phyloP scores from a whole-genome alignment of 1,140 invertebrate species.

The Agraylea sexmaculata region DNA sequence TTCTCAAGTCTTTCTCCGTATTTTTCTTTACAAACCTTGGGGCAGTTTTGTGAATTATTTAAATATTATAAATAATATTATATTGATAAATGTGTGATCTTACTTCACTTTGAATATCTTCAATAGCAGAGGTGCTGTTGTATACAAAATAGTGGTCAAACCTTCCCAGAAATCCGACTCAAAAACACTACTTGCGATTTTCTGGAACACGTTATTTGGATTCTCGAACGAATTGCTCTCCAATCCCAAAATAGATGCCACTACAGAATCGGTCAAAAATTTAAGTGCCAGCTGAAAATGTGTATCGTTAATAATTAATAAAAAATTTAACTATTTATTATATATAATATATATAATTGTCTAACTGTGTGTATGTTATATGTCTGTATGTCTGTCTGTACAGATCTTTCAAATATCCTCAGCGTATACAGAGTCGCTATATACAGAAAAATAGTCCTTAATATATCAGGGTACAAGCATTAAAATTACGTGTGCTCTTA shows the following conservation, averaged over 20 bases:
- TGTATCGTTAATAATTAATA: not conserved
- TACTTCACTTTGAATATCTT: slow-evolving; percentile 12
- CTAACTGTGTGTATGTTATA: no score
- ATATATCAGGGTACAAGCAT: no score
- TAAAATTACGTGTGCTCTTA: no score
- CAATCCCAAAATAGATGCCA: slow-evolving; percentile 12
- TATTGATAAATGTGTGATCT: slow-evolving; percentile 1
- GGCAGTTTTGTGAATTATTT: slow-evolving; percentile 9
- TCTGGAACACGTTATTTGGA: slow-evolving; percentile 15
- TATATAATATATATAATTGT: no score
- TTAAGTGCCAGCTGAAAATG: slow-evolving; percentile 11
- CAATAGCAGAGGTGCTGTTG: slow-evolving; percentile 10
- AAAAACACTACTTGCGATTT: slow-evolving; percentile 11
- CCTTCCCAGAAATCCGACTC: slow-evolving; percentile 10
- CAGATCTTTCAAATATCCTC: no score
- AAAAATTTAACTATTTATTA: not conserved
- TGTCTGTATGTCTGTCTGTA: no score
- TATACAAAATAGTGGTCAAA: not conserved
- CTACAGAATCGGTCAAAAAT: slow-evolving; percentile 16
- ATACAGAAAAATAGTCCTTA: no score
- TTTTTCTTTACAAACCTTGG: slow-evolving; percentile 11
- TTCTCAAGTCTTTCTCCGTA: slow-evolving; percentile 7
- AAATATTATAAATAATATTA: slow-evolving; percentile 6
- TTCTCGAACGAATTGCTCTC: slow-evolving; percentile 12
- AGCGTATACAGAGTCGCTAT: no score